Percentiles rank a stretch among this genome's conserved stretches.
phyloP scores from a whole-genome alignment of 1,140 invertebrate species.

The Drosophila chauvacae region DNA sequence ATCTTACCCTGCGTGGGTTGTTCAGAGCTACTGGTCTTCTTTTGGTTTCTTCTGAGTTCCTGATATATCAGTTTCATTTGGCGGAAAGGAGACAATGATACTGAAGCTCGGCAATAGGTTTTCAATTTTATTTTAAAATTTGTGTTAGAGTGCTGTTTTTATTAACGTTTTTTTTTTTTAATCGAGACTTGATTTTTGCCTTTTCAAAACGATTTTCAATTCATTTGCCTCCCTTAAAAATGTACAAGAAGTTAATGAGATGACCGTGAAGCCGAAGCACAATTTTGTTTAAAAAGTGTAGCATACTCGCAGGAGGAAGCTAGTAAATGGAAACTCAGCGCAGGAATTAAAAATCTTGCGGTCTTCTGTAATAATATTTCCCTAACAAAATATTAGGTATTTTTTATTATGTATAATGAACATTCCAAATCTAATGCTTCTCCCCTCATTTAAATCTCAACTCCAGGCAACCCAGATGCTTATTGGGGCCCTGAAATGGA shows the following conservation, averaged over 20 bases:
- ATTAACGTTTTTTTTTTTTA: too few relatives aligned
- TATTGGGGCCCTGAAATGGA: slow-evolving; percentile 22
- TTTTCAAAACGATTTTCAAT: too few relatives aligned
- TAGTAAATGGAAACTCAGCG: not conserved
- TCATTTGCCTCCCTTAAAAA: not conserved
- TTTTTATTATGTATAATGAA: too few relatives aligned
- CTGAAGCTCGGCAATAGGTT: not conserved
- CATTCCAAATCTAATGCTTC: not conserved
- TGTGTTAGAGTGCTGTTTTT: not conserved
- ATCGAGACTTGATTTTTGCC: not conserved
- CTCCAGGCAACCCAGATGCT: slow-evolving; percentile 31
- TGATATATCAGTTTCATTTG: not conserved
- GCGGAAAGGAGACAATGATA: not conserved
- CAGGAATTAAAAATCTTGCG: not conserved
- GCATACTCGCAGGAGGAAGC: not conserved
- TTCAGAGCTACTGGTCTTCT: too few relatives aligned
- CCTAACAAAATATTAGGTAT: not conserved
- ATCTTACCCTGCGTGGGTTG: slow-evolving; percentile 1
- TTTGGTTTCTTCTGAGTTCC: slow-evolving; percentile 14
- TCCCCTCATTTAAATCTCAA: slow-evolving; percentile 29
- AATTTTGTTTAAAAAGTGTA: not conserved
- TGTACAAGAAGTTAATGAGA: rapidly evolving
- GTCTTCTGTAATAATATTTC: not conserved
- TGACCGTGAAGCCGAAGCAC: not conserved
- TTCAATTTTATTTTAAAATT: too few relatives aligned